Evolutionary conservation across 2,888 invertebrate species (phyloP), one percentile per base, ranked within the genome.

Genomic region (Sinotaia quadrata): DNA sequence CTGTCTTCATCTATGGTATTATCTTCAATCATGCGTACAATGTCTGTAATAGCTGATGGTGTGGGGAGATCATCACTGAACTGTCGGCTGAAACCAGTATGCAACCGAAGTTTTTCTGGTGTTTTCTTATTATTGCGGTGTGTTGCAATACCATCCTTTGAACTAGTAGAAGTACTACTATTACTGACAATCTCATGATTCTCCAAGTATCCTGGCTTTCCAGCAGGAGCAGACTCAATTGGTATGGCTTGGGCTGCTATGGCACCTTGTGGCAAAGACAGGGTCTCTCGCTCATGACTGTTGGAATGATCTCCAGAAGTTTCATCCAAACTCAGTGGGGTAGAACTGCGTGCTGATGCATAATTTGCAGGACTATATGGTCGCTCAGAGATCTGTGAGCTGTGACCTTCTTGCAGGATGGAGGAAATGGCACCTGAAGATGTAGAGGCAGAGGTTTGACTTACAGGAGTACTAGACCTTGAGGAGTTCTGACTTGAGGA

Each of bases 11-110:
- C 78, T 27, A 79, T 78, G 56, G 75, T 77, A 60, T 75, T 78
- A 31, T 84, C 83, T 56, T 83, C 82, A 33, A 84, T 81, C 83
- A 84, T 83, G 67, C 76, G 74, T 10, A 84, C 81, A 61, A 84
- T 71, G 34, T 82, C 78, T 15, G 78, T 79, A 29, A 84, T 81
- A 69, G 81, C 82, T 36, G 84, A 81, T 24, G 84, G 84, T 18
- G 83, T 84, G 44, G 80, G 80, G 24, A 82, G 70, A 54, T 83
- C 83, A 68, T 84, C 84, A 71, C 81, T 83, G 63, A 81, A 83
- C 77, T 83, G 83, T 3, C 81, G 71, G 68, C 82, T 84, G 67
- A 83, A 84, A 18, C 84, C 84, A 29, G 84, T 84, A 1, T 76
- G 74, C 44, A 81, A 66, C 51, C 68, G 74, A 47, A 81, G 62